Base-by-base conservation (phyloP, 2,888 invertebrate species). In the Dryomyza anilis region DNA sequence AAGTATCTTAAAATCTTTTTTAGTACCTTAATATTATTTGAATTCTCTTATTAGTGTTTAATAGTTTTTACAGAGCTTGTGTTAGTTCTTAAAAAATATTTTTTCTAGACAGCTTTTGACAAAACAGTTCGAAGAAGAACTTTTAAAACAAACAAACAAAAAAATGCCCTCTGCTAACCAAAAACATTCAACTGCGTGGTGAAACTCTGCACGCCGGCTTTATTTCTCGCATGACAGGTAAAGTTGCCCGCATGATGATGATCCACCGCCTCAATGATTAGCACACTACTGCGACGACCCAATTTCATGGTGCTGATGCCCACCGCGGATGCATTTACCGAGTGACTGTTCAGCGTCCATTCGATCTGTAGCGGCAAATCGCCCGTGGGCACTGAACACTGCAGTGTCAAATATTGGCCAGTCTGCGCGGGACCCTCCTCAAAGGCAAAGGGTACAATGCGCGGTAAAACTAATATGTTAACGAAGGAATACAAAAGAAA, bases 381-480 rank as follows among this genome's bases (percentile, higher is more conserved):
- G 72, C 94, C 93, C 77, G 89, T 88, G 64, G 89, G 86, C 71
- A 90, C 88, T 52, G 89, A 89, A 81, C 92, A 92, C 75, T 89
- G 88, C 70, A 89, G 86, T 67, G 89, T 82, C 29, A 82, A 71
- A 72, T 81, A 89, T 83, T 92, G 91, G 71, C 92, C 93, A 78
- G 89, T 89, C 83, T 89, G 89, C 74, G 92, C 88, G 76, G 91
- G 90, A 72, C 88, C 87, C 81, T 88, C 86, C 70, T 91, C 92
- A 84, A 93, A 92, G 82, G 88, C 88, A 85, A 93, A 93, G 76
- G 92, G 92, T 83, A 87, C 89, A 84, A 93, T 91, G 84, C 89
- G 90, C 81, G 93, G 93, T 78, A 89, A 81, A 85, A 93, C 93
- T 93, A 89, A 84, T 89, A 88, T 85, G 50, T 57, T 57, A 61